These are phyloP conservation scores for Diorhabda elongata DNA, from an alignment of 1,140 invertebrate species.

Conservation along the genomic window DNA sequence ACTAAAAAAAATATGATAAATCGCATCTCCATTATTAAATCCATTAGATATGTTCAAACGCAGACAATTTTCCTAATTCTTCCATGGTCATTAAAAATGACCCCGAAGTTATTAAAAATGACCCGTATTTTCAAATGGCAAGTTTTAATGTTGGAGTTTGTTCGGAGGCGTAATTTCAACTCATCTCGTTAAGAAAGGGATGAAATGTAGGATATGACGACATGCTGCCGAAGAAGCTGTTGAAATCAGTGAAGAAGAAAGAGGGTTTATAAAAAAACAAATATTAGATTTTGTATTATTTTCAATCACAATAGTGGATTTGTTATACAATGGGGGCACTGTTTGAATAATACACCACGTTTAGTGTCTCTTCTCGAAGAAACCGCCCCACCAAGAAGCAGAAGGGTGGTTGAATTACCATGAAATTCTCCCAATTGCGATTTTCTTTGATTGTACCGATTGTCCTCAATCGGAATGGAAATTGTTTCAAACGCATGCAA, in stretches of 20 bases:
- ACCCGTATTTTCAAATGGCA: neutral
- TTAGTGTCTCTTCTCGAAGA: too few species aligned
- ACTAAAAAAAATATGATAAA: slow-evolving; percentile 15
- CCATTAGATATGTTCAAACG: slow-evolving; percentile 14
- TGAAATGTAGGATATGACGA: slow-evolving; percentile 23
- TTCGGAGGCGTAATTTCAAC: slow-evolving; percentile 33
- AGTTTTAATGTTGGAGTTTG: slow-evolving; percentile 25
- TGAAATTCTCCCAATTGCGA: too few species aligned
- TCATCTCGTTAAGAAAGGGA: slow-evolving; percentile 28
- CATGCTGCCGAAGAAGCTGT: slow-evolving; percentile 20
- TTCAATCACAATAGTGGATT: too few species aligned
- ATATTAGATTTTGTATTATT: too few species aligned
- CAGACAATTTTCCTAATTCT: slow-evolving; percentile 34
- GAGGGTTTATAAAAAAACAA: too few species aligned
- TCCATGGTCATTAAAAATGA: slow-evolving; percentile 27
- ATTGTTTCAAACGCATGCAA: too few species aligned
- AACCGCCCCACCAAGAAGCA: too few species aligned
- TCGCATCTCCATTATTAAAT: slow-evolving; percentile 5
- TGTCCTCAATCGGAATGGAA: too few species aligned
- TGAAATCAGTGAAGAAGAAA: neutral
- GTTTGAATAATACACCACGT: too few species aligned
- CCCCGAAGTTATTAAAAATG: slow-evolving; percentile 20
- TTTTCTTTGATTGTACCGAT: too few species aligned
- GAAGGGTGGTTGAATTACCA: too few species aligned
- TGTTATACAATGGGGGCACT: too few species aligned